phyloP scores from a whole-genome alignment of 2,113 vertebrate species.

The Aepyceros melampus region DNA sequence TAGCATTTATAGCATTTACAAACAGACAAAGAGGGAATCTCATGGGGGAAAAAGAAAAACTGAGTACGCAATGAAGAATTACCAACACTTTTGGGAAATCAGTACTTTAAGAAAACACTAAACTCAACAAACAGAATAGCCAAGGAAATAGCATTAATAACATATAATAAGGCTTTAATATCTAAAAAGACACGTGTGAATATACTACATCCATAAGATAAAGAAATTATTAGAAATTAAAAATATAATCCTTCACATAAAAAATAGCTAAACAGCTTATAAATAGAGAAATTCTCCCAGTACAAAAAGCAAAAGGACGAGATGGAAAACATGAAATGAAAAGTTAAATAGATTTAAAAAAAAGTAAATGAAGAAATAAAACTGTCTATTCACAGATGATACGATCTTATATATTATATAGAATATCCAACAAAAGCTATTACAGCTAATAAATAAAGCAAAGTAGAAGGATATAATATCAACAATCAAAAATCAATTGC shows the following conservation, averaged over 20 bases:
- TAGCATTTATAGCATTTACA: constrained; percentile 8
- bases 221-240: constrained; percentile 10
- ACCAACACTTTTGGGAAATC: background rate
- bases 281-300: constrained; percentile 5
- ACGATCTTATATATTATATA: constrained; percentile 1
- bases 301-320: constrained; percentile 15
- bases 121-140: background rate
- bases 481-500: background rate
- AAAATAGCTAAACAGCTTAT: background rate
- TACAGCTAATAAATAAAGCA: background rate
- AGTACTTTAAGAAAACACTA: background rate
- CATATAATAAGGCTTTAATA: background rate
- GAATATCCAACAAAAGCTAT: background rate
- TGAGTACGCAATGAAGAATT: background rate
- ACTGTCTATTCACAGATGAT: background rate
- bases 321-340: background rate
- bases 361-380: constrained; percentile 21
- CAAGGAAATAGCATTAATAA: background rate
- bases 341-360: constrained; percentile 26
- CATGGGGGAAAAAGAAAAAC: background rate
- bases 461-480: background rate
- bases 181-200: background rate
- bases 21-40: background rate
- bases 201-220: background rate
- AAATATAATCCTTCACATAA: background rate